Evolutionary conservation across 2,113 vertebrate genomes (phyloP).

Genomic region (Colistium nudipinnis): DNA sequence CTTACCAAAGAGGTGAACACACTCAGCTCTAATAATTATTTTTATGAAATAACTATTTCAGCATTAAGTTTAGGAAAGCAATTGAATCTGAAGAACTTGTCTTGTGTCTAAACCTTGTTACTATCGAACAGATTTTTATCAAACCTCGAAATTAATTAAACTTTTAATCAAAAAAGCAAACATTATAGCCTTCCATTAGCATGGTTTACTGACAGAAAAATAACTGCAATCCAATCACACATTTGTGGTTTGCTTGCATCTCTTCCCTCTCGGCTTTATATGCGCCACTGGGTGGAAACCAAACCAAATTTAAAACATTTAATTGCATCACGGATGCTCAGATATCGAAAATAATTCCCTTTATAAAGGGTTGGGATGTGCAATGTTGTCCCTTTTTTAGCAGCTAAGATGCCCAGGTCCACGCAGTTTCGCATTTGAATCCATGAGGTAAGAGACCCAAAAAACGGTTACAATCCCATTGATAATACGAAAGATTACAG

Average conservation of each 20-base stretch:
- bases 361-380: neutral
- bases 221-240: neutral
- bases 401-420: conserved; percentile 45
- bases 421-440: conserved; percentile 35
- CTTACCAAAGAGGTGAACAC: neutral
- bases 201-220: neutral
- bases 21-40: too few relatives aligned
- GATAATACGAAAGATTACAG: conserved; percentile 63
- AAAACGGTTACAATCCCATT: conserved; percentile 44
- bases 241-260: conserved; percentile 11
- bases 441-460: conserved; percentile 16
- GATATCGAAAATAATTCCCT: conserved; percentile 18
- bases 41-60: too few relatives aligned
- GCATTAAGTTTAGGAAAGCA: neutral
- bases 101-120: neutral
- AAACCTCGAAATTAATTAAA: too few relatives aligned
- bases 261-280: too few relatives aligned
- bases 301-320: conserved; percentile 1
- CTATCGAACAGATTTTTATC: neutral
- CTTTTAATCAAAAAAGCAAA: neutral
- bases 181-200: neutral
- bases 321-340: conserved; percentile 22
- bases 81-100: neutral
- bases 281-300: too few relatives aligned
- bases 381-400: conserved; percentile 6